Evolutionary conservation across 1,140 invertebrate species (phyloP), one percentile per base, ranked within the genome.

Genomic region (Wasmannia auropunctata): DNA sequence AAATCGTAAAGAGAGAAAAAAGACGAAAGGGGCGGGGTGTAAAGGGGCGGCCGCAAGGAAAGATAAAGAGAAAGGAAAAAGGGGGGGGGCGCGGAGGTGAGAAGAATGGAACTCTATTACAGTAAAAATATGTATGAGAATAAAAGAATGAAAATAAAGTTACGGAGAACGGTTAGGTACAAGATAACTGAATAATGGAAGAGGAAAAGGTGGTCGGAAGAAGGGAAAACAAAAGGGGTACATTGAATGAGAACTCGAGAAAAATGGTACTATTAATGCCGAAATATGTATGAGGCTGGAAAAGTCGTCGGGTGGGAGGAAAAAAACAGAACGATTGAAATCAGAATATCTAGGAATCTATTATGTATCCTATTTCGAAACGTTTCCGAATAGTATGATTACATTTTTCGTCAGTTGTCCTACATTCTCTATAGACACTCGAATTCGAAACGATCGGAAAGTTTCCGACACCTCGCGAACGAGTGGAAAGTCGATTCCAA

Each of bases 81-180:
- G 19, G 31, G 22, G 31, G 22, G 79, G 77, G 62, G 51, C 31
- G 54, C 40, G 58, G 34, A 79, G 28, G 22, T 51, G 22, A 69
- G 77, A 80, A 69, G 43, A 80, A 80, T 80, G 62, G 77, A 80
- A 80, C 46, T 80, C 62, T 67, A 80, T 80, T 67, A 56, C 31
- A 54, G 77, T 69, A 37, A 67, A 80, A 80, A 80, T 80, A 80
- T 80, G 77, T 80, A 80, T 80, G 77, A 80, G 77, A 80, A 80
- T 80, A 80, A 69, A 80, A 54, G 77, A 80, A 69, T 69, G 54
- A 80, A 40, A 80, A 69, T 80, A 54, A 79, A 51, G 60, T 79
- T 80, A 69, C 31, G 22, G 22, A n/a, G 76, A 51, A 79, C 14
- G 60, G 31, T 80, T 69, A 69, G 77, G 62, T 69, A 69, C 43